Evolutionary conservation across 2,113 vertebrate species (phyloP), one percentile per base, ranked within the genome.

Genomic region (Odocoileus hemionus): DNA sequence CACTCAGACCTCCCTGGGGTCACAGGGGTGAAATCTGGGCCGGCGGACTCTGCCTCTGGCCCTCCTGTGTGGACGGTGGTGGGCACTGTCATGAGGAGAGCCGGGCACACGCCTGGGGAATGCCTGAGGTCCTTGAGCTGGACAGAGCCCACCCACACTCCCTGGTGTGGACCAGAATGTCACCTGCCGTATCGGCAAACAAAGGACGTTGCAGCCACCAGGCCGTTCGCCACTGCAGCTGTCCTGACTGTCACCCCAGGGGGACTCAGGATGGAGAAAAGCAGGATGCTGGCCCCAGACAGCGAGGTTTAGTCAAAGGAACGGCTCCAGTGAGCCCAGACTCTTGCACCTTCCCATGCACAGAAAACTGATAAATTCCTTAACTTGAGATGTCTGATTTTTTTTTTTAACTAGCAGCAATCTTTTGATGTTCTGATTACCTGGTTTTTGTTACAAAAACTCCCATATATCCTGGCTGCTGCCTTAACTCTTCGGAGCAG

Each of bases 41-140:
- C 1, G 0, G 36, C 6, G 15, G 67, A 8, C n/a, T 33, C 39
- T 11, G 60, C 36, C 19, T 54, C 45, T 0, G 5, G n/a, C 43
- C 39, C 11, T 52, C 33, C 60, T 25, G 36, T 0, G 16, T 8
- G 43, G 79, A 33, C 6, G 8, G 0, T 0, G 14, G 5, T 1
- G 25, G 67, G 67, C 25, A 2, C 19, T 8, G 47, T 28, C 0
- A 4, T 2, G 55, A 39, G 36, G 7, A 10, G 47, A 16, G 43
- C 17, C 2, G 21, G 19, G 3, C n/a, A n/a, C 1, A 0, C 0
- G 5, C 74, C 39, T 3, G 33, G 85, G 54, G 60, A 61, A 6
- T 21, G 17, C 5, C 57, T 13, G 70, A 11, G 58, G 43, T 14
- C 52, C 82, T 11, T 1, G 2, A 10, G 45, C 25, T 1, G 0